Evolutionary conservation across 2,888 invertebrate species (phyloP).

Genomic region (Rugalucina vietnamica): DNA sequence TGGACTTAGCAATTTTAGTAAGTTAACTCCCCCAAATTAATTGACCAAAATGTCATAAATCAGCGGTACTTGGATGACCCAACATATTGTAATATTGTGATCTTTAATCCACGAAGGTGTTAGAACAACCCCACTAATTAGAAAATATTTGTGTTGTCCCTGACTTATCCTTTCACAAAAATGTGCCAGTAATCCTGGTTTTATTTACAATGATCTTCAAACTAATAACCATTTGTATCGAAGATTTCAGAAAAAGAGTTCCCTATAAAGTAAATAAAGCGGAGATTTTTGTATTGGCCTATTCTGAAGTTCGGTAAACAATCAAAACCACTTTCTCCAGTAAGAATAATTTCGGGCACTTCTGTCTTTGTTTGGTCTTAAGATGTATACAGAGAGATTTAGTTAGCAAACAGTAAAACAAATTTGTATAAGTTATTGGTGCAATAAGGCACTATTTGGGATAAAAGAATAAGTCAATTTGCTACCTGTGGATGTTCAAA

Average conservation of each 20-base stretch:
- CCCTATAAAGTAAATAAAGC: conserved; percentile 30
- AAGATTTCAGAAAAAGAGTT: conserved; percentile 20
- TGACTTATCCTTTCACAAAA: conserved; percentile 34
- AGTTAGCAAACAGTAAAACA: conserved; percentile 13
- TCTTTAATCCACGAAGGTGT: not conserved
- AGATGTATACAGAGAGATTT: not conserved
- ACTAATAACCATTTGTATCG: conserved; percentile 50
- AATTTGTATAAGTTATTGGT: conserved; percentile 6
- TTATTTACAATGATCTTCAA: conserved; percentile 42
- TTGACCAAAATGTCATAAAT: not conserved
- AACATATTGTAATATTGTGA: not conserved
- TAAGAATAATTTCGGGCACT: not conserved
- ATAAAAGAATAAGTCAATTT: not conserved
- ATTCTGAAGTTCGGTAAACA: conserved; percentile 4
- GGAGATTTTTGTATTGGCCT: conserved; percentile 18
- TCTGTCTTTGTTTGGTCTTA: conserved; percentile 4
- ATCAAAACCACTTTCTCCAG: conserved; percentile 9
- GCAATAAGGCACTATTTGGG: not conserved
- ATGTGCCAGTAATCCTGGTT: conserved; percentile 36
- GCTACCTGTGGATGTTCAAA: conserved; percentile 1
- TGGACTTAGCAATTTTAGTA: too few relatives aligned
- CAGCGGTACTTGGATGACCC: not conserved
- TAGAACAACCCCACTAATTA: conserved; percentile 3
- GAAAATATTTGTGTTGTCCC: conserved; percentile 58
- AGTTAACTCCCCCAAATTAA: too few relatives aligned